A percentile compares a stretch with the other conserved stretches of the same genome.
Evolutionary conservation across 2,113 vertebrate genomes (phyloP).

Genomic region (Chlamydotis undulata): DNA sequence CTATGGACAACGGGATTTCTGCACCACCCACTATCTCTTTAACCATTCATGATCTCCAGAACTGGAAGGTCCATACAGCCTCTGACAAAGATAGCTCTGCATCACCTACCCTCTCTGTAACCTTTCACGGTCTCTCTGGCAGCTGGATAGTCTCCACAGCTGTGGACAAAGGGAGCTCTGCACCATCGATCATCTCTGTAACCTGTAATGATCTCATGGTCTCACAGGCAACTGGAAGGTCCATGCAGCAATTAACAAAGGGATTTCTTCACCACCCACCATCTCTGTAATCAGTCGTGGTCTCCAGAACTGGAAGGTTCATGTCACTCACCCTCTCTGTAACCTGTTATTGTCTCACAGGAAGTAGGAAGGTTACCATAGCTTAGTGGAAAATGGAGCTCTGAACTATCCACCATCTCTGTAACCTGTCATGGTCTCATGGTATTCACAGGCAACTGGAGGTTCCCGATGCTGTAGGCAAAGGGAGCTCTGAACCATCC

Average conservation of each 20-base stretch:
- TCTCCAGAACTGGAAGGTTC: not conserved
- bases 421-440: not conserved
- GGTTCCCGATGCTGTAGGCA: not conserved
- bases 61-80: not conserved
- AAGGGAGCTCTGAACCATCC: too few species aligned
- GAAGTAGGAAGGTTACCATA: not conserved
- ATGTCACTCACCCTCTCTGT: not conserved
- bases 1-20: not conserved
- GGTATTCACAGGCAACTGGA: not conserved
- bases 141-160: not conserved
- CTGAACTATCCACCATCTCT: not conserved
- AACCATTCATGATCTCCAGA: not conserved
- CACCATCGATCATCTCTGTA: not conserved
- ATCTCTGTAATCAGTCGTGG: not conserved
- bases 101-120: too few species aligned
- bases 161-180: not conserved
- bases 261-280: not conserved
- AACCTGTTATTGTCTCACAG: not conserved
- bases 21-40: not conserved
- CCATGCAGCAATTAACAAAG: not conserved
- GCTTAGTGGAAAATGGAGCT: not conserved
- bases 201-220: not conserved
- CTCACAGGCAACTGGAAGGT: not conserved
- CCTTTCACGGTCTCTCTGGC: not conserved
- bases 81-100: not conserved